Evolutionary conservation across 2,888 invertebrate species (phyloP).

Genomic region (Andricus curvator): DNA sequence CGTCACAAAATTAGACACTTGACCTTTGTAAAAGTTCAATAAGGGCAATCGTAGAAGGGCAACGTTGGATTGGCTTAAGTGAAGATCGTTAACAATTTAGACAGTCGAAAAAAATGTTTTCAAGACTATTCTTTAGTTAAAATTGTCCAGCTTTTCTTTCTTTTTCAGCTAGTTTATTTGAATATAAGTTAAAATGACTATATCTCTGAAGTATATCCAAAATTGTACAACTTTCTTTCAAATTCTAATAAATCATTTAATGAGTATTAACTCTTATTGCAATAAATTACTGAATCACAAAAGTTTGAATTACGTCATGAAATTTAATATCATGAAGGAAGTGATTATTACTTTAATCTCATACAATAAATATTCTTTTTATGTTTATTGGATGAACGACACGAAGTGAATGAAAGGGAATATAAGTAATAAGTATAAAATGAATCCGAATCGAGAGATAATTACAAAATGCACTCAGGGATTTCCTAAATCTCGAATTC

Average conservation of each 20-base stretch:
- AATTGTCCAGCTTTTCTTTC: no score
- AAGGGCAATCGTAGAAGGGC: neutral
- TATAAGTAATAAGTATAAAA: no score
- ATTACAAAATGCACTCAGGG: neutral
- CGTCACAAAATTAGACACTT: constrained; percentile 19
- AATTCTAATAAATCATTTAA: neutral
- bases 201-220: no score
- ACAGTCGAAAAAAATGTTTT: neutral
- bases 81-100: neutral
- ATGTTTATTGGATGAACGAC: no score
- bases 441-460: neutral
- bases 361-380: no score
- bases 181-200: no score
- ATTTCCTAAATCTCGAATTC: neutral
- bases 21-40: constrained; percentile 24
- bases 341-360: neutral
- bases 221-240: no score
- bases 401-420: no score
- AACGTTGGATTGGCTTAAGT: neutral
- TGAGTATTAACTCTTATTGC: neutral
- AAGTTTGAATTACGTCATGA: neutral
- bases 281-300: neutral
- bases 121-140: neutral
- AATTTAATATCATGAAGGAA: neutral
- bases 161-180: no score